phyloP scores from a whole-genome alignment of 2,113 vertebrate genomes.

The Suncus etruscus region DNA sequence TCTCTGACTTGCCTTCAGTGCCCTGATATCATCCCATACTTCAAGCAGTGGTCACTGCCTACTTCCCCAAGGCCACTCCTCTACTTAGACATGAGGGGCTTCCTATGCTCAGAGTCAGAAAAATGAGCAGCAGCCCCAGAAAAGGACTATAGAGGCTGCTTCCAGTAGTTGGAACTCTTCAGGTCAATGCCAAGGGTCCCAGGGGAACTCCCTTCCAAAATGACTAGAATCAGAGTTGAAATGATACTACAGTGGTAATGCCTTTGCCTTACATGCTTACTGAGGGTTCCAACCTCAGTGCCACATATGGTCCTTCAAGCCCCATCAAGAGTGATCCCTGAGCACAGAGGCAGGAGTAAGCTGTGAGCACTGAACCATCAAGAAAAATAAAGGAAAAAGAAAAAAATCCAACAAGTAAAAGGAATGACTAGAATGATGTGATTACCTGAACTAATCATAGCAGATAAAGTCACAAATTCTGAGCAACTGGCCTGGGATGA shows the following conservation, averaged over 20 bases:
- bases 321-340: no score
- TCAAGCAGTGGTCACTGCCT: not conserved
- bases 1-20: not conserved
- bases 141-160: not conserved
- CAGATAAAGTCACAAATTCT: not conserved
- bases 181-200: not conserved
- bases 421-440: not conserved
- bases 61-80: not conserved
- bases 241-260: no score
- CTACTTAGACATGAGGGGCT: not conserved
- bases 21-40: not conserved
- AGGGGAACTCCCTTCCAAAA: not conserved
- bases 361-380: no score
- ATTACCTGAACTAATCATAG: not conserved
- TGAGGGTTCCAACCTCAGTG: no score
- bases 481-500: accelerated
- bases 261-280: no score
- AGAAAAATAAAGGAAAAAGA: no score
- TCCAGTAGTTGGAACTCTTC: accelerated
- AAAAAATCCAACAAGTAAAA: not conserved
- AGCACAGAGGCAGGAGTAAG: no score
- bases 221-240: not conserved
- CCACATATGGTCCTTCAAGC: no score
- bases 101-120: not conserved
- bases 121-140: no score